Conservation (phyloP, 2,113 vertebrate genomes). For the Lophotis ruficrista region DNA sequence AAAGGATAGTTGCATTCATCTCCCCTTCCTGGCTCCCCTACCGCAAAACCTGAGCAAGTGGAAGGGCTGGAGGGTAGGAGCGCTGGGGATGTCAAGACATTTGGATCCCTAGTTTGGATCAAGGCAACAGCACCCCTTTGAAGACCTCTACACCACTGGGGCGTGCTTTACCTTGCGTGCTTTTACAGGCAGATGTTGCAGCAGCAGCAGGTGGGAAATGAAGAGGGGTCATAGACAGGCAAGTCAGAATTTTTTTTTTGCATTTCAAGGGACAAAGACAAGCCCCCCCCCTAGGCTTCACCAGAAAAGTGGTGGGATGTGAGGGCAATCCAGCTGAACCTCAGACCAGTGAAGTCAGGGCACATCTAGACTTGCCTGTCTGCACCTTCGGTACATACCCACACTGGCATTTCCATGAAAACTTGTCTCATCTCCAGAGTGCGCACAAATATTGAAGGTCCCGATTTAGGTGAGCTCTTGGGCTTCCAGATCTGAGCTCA, state of each 20-base stretch:
- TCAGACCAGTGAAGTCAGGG: not conserved
- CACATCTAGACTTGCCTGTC: not conserved
- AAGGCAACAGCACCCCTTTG: not conserved
- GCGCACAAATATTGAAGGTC: not conserved
- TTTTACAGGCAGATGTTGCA: not conserved
- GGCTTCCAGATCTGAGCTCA: not conserved
- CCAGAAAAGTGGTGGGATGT: not conserved
- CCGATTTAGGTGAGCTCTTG: not conserved
- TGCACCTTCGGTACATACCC: not conserved
- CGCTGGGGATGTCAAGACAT: not conserved
- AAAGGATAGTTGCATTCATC: not conserved
- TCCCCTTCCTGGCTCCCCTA: not conserved
- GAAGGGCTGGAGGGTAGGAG: not conserved
- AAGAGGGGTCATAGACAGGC: not conserved
- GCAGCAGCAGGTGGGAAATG: not conserved
- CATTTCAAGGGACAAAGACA: not conserved
- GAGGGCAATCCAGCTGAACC: not conserved
- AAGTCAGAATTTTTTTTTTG: not conserved
- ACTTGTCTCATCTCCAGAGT: not conserved
- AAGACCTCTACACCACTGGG: not conserved
- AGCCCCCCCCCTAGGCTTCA: not conserved
- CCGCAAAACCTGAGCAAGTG: not conserved
- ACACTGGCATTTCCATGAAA: not conserved
- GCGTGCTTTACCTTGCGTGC: not conserved
- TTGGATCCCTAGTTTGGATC: not conserved